These are phyloP conservation scores for Planiliza haematocheilus DNA, from an alignment of 2,113 vertebrate species.

Conservation along the genomic window DNA sequence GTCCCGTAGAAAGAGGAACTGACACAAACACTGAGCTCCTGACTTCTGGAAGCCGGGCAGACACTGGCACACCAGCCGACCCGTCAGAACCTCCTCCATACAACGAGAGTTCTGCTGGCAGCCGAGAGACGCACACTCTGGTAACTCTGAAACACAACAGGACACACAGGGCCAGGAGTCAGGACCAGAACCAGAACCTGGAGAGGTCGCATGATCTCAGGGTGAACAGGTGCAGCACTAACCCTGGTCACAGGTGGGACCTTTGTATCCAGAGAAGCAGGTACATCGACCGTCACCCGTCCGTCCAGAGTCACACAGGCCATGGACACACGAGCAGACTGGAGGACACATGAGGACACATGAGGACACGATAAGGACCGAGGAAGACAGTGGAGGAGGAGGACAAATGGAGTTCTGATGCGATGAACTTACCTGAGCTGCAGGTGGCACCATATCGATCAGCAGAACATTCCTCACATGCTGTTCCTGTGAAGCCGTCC, in stretches of 20 bases:
- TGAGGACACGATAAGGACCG: background rate
- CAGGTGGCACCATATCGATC: conserved; percentile 87
- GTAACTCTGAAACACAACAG: conserved; percentile 72
- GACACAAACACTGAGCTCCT: conserved; percentile 84
- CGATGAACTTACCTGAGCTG: conserved; percentile 80
- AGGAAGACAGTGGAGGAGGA: background rate
- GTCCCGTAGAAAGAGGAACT: conserved; percentile 70
- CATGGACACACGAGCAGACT: conserved; percentile 92
- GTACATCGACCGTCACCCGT: conserved; percentile 86
- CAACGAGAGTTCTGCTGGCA: conserved; percentile 88
- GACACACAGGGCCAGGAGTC: background rate
- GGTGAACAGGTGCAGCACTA: conserved; percentile 64
- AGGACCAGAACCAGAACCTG: background rate
- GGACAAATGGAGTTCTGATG: background rate
- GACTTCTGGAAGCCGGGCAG: conserved; percentile 80
- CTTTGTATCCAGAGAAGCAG: conserved; percentile 90
- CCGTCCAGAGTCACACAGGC: conserved; percentile 86
- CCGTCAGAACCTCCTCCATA: conserved; percentile 75
- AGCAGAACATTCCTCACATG: conserved; percentile 91
- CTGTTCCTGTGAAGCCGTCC: conserved; percentile 88
- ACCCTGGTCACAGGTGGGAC: conserved; percentile 88
- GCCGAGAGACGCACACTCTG: conserved; percentile 81
- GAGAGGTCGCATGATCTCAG: too few species aligned
- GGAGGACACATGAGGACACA: background rate
- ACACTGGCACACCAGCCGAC: conserved; percentile 86